A percentile compares a stretch with the other conserved stretches of the same genome.
These are phyloP conservation scores for Megaleporinus macrocephalus DNA, from an alignment of 2,113 vertebrate genomes.

Conservation along the genomic window DNA sequence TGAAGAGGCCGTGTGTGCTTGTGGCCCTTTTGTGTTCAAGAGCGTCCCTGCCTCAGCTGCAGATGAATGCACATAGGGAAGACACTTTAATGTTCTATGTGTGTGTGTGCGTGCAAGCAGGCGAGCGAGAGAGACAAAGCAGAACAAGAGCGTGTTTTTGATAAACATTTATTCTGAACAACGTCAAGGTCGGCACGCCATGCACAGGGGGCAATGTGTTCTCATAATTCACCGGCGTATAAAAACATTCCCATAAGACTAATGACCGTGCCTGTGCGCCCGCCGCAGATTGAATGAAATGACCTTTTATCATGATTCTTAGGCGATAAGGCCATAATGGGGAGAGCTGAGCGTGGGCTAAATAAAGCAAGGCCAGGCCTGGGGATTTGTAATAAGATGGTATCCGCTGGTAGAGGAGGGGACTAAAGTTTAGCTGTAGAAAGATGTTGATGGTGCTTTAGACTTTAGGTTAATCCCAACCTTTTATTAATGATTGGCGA, in stretches of 20 bases:
- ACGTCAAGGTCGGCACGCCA: conserved; percentile 10
- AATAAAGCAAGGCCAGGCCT: not conserved
- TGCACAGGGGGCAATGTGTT: not conserved
- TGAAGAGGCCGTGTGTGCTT: not conserved
- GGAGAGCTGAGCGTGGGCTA: not conserved
- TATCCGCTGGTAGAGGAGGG: not conserved
- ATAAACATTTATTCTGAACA: conserved; percentile 19
- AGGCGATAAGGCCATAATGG: not conserved
- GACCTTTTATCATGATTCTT: conserved; percentile 19
- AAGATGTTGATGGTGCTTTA: not conserved
- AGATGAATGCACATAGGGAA: not conserved
- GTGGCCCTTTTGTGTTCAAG: not conserved
- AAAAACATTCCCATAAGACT: conserved; percentile 17
- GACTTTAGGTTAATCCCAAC: too few species aligned
- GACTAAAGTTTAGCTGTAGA: not conserved
- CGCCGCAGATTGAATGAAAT: conserved; percentile 15
- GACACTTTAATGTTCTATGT: not conserved
- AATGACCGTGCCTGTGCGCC: conserved; percentile 15
- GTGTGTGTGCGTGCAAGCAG: not conserved
- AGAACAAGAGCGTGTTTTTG: conserved; percentile 17
- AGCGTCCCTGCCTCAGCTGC: not conserved
- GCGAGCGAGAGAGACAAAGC: conserved; percentile 5
- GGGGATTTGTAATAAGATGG: not conserved
- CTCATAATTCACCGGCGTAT: conserved; percentile 15
- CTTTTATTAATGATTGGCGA: too few species aligned